These are phyloP conservation scores for Apomyelois bistriatella DNA, from an alignment of 2,888 invertebrate species.

Conservation along the genomic window DNA sequence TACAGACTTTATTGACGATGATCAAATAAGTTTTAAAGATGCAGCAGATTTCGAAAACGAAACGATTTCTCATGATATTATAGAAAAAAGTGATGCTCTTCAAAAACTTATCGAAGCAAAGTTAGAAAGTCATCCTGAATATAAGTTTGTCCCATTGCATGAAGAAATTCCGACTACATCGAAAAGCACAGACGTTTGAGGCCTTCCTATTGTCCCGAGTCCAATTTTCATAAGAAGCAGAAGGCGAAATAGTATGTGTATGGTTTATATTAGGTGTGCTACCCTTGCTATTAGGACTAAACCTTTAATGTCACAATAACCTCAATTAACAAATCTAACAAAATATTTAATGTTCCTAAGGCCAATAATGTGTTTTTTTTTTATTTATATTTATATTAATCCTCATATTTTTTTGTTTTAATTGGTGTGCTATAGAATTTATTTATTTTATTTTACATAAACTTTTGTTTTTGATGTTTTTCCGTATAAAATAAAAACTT, in stretches of 20 bases:
- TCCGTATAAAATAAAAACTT: no score
- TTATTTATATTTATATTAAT: no score
- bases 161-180: slow-evolving; percentile 55
- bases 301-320: no score
- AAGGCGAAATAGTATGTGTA: slow-evolving; percentile 63
- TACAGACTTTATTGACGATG: slow-evolving; percentile 28
- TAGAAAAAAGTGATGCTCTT: slow-evolving; percentile 63
- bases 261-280: slow-evolving; percentile 32
- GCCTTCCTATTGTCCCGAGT: slow-evolving; percentile 35
- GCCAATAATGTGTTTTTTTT: no score
- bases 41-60: slow-evolving; percentile 43
- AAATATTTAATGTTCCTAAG: no score
- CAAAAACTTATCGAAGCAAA: slow-evolving; percentile 67
- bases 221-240: slow-evolving; percentile 40
- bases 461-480: no score
- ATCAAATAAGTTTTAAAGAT: slow-evolving; percentile 41
- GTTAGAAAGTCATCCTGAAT: slow-evolving; percentile 67
- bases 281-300: neutral
- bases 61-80: slow-evolving; percentile 49
- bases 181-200: slow-evolving; percentile 70
- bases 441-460: no score
- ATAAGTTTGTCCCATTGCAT: slow-evolving; percentile 60
- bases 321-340: no score
- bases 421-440: no score
- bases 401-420: no score